Conservation (phyloP, 2,113 vertebrate species). For the Phrynocephalus versicolor region DNA sequence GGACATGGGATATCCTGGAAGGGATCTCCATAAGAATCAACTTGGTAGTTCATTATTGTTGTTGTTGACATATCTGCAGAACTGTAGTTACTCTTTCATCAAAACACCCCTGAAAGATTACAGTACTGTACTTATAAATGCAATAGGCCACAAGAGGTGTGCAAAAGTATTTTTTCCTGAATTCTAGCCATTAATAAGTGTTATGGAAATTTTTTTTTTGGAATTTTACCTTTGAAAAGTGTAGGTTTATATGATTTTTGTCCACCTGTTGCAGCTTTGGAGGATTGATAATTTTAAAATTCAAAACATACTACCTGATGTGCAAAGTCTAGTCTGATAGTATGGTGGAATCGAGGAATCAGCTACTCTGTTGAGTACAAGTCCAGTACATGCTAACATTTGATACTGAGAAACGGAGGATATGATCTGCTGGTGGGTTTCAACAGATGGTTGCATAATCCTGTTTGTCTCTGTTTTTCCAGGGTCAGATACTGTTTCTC, state of each 20-base stretch:
- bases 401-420: constrained; percentile 18
- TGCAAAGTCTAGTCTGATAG: background rate
- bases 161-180: background rate
- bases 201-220: background rate
- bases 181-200: background rate
- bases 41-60: no score
- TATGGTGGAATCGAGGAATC: background rate
- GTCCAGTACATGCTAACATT: constrained; percentile 21
- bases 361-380: background rate
- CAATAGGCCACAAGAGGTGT: background rate
- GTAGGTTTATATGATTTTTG: background rate
- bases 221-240: background rate
- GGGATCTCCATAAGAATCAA: no score
- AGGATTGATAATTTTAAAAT: background rate
- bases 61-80: background rate
- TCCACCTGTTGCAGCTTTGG: background rate
- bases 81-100: background rate
- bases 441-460: constrained; percentile 34
- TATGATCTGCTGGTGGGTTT: constrained; percentile 17
- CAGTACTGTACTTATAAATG: background rate
- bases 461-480: constrained; percentile 13
- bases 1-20: no score
- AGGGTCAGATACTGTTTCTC: background rate
- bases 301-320: background rate
- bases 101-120: background rate